Conservation (phyloP, 2,888 invertebrate species). For the Petrolisthes manimaculis region DNA sequence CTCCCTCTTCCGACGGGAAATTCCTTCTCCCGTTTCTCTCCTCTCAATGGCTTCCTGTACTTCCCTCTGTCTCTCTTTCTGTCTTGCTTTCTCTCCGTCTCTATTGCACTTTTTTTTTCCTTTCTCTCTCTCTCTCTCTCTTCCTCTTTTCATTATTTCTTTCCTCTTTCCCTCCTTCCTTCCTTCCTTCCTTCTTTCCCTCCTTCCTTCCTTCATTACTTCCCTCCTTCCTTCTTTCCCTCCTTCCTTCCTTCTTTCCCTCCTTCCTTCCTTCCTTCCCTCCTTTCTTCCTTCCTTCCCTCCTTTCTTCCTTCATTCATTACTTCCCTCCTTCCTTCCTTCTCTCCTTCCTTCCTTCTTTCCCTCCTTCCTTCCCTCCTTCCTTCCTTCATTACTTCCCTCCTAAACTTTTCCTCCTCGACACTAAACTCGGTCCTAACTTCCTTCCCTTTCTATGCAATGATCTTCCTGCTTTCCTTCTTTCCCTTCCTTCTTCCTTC, state of each 20-base stretch:
- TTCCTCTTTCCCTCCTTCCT: not conserved
- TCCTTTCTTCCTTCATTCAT: not conserved
- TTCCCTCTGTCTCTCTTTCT: not conserved
- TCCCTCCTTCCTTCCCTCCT: not conserved
- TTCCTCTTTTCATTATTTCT: not conserved
- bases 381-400: not conserved
- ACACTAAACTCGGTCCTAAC: not conserved
- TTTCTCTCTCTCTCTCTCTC: not conserved
- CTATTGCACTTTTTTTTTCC: not conserved
- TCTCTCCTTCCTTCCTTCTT: not conserved
- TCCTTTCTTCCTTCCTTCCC: not conserved
- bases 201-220: not conserved
- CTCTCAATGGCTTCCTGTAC: too few species aligned
- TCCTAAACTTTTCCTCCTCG: too few species aligned
- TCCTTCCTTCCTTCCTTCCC: too few species aligned
- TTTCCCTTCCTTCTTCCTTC: not conserved
- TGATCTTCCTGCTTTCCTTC: not conserved
- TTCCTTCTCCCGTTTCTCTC: too few species aligned
- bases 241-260: not conserved
- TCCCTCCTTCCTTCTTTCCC: not conserved
- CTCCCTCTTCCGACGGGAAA: too few species aligned
- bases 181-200: too few species aligned
- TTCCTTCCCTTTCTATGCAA: not conserved
- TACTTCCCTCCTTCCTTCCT: not conserved
- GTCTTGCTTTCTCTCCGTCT: not conserved